Evolutionary conservation across 2,113 vertebrate species (phyloP), one percentile per base, ranked within the genome.

Genomic region (Eubucco bourcierii): DNA sequence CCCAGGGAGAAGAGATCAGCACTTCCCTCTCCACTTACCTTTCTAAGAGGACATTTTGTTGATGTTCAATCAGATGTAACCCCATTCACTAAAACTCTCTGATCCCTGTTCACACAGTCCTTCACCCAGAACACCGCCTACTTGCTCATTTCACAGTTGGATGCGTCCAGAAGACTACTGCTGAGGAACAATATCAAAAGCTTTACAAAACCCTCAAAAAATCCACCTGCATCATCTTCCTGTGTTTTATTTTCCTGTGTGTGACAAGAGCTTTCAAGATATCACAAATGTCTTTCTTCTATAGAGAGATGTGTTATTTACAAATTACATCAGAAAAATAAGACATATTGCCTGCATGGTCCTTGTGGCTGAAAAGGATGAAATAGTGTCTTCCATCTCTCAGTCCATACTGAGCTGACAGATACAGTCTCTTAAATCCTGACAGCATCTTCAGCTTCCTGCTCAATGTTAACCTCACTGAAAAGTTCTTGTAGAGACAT

Each of bases 81-180:
- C 7, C 7, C 24, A 21, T 52, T 88, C 31, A 25, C 29, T 66
- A 17, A 25, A 67, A 10, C 5, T 21, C 8, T 33, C 14, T 47
- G 19, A 82, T 15, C 12, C 7, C 47, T 50, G 13, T 83, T 63
- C 64, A 29, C 33, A 39, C 18, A 20, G 10, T 29, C 56, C 46
- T 80, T 84, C 31, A 39, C 2, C 4, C 23, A 59, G 18, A 4
- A 1, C 2, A 37, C 7, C 0, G 0, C 14, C 18, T 53, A 61
- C 59, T 12, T 61, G 33, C n/a, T 78, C 47, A 61, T 55, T 8
- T 27, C n/a, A 53, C 11, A 63, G 10, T 2, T 46, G 47, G 19
- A 25, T 3, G 39, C 58, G 12, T 72, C 50, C 19, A 44, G 29
- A 60, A 74, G 21, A 18, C 23, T 41, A 7, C 7, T 64, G 27